A percentile compares a stretch with the other conserved stretches of the same genome.
Evolutionary conservation across 2,113 vertebrate species (phyloP).

Genomic region (Bostrychus sinensis): DNA sequence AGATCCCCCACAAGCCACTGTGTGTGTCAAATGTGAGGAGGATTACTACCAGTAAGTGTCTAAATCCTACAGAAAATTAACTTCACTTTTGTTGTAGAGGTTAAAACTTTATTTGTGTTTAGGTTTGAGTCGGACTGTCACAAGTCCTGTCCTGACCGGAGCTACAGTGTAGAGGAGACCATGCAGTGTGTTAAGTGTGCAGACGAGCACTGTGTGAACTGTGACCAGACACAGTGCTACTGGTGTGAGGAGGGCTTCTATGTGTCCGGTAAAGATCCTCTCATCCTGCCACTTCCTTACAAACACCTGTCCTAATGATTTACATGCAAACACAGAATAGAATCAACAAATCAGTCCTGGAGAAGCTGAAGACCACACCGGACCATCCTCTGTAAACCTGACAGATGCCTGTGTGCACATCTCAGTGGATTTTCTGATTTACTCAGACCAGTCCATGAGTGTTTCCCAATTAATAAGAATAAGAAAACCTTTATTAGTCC

Average conservation of each 20-base stretch:
- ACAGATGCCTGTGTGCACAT: too few relatives aligned
- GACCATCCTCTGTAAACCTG: too few relatives aligned
- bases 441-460: too few relatives aligned
- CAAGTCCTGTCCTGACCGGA: conserved; percentile 84
- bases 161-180: conserved; percentile 68
- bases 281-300: too few relatives aligned
- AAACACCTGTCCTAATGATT: too few relatives aligned
- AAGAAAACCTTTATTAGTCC: too few relatives aligned
- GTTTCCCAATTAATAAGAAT: too few relatives aligned
- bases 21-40: conserved; percentile 71
- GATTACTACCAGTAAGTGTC: conserved; percentile 73
- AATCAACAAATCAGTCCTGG: too few relatives aligned
- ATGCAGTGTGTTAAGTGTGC: conserved; percentile 79
- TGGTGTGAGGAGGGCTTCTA: conserved; percentile 85
- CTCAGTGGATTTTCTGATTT: too few relatives aligned
- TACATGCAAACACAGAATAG: too few relatives aligned
- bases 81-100: neutral
- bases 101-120: neutral
- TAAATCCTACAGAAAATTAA: neutral
- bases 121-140: conserved; percentile 85
- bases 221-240: conserved; percentile 82
- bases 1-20: conserved; percentile 41
- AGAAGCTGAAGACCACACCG: too few relatives aligned
- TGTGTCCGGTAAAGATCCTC: conserved; percentile 76
- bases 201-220: conserved; percentile 76